Evolutionary conservation across 2,888 invertebrate species (phyloP).

Genomic region (Parapristionchus giblindavisi): DNA sequence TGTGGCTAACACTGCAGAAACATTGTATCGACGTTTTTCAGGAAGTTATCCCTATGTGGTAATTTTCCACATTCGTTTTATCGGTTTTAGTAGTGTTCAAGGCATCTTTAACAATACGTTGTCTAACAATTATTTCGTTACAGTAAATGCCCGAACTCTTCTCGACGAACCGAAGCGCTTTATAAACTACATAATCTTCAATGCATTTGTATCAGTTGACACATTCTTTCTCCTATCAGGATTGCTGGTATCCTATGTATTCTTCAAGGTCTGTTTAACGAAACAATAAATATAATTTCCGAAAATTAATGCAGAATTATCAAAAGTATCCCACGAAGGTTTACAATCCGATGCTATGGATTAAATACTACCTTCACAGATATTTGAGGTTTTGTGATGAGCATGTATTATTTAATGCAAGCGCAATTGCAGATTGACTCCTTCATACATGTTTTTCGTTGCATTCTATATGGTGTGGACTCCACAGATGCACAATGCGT

Average conservation of each 20-base stretch:
- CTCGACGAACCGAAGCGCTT: too few relatives aligned
- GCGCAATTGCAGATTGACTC: background rate
- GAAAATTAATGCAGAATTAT: background rate
- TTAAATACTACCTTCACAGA: constrained; percentile 18
- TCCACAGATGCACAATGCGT: background rate
- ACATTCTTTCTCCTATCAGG: constrained; percentile 25
- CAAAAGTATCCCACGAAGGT: background rate
- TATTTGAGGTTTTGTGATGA: constrained; percentile 1
- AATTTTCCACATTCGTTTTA: too few relatives aligned
- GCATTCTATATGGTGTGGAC: constrained; percentile 11
- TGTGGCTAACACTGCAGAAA: too few relatives aligned
- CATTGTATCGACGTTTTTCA: too few relatives aligned
- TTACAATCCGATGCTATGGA: background rate
- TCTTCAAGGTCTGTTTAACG: constrained; percentile 15
- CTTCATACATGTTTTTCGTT: constrained; percentile 10
- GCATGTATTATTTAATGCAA: background rate
- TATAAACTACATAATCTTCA: too few relatives aligned
- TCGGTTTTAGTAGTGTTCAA: too few relatives aligned
- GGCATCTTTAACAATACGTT: too few relatives aligned
- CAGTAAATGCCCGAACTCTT: too few relatives aligned
- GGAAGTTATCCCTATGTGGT: too few relatives aligned
- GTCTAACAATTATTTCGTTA: too few relatives aligned
- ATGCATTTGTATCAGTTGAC: constrained; percentile 11
- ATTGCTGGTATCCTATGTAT: constrained; percentile 3
- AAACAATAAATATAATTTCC: background rate